A percentile compares a stretch with the other conserved stretches of the same genome.
Conservation (phyloP, 2,888 invertebrate species). For the Caenorhabditis auriculariae region DNA sequence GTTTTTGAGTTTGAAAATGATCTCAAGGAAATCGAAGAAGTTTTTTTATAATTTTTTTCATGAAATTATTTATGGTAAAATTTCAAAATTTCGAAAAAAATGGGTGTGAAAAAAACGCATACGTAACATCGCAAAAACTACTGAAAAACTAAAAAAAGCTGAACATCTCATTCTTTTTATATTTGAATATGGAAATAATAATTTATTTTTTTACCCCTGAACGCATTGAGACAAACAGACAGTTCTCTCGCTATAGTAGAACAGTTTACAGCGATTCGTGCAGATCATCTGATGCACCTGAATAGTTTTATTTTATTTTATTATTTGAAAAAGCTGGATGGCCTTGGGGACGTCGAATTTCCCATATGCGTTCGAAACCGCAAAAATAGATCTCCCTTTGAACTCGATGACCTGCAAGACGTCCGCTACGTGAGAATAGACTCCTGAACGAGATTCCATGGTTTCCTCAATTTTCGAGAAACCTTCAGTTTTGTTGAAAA, state of each 20-base stretch:
- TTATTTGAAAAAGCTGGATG: neutral
- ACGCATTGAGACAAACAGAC: slow-evolving; percentile 28
- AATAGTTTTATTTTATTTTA: neutral
- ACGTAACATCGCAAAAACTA: too few relatives aligned
- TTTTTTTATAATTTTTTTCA: too few relatives aligned
- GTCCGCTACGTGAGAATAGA: slow-evolving; percentile 32
- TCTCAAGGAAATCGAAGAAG: too few relatives aligned
- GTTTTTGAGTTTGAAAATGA: neutral
- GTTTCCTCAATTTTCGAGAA: neutral
- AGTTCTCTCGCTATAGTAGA: slow-evolving; percentile 20
- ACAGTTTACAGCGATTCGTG: slow-evolving; percentile 20
- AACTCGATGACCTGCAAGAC: slow-evolving; percentile 31
- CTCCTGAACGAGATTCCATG: slow-evolving; percentile 10
- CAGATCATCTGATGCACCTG: slow-evolving; percentile 26
- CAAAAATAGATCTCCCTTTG: slow-evolving; percentile 24
- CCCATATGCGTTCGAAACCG: slow-evolving; percentile 28
- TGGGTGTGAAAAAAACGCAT: neutral
- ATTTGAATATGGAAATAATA: slow-evolving; percentile 1
- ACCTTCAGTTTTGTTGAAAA: slow-evolving; percentile 24
- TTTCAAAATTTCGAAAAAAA: too few relatives aligned
- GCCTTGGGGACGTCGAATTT: slow-evolving; percentile 25
- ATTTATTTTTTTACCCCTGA: neutral
- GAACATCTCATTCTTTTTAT: too few relatives aligned
- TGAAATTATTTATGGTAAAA: too few relatives aligned
- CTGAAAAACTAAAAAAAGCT: too few relatives aligned